Conservation (phyloP, 2,797 vertebrate genomes). For the Myiotriccus ornatus region DNA sequence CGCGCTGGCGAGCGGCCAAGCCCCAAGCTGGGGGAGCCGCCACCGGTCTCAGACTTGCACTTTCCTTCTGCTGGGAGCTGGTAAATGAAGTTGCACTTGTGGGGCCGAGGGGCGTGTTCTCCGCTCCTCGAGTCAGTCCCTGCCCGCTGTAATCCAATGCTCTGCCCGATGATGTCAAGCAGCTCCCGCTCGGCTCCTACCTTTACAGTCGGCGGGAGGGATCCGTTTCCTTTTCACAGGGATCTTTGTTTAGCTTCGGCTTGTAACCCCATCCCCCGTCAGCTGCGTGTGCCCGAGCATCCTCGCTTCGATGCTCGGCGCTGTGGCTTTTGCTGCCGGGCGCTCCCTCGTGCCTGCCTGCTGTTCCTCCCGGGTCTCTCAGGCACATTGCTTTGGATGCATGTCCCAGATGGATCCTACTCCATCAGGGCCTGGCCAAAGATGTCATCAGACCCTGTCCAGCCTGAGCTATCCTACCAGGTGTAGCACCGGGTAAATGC, state of each 20-base stretch:
- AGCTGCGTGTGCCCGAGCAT: conserved; percentile 57
- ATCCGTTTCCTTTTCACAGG: conserved; percentile 71
- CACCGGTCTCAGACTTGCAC: conserved; percentile 7
- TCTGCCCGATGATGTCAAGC: conserved; percentile 78
- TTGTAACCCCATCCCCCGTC: conserved; percentile 64
- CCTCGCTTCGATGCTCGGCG: conserved; percentile 64
- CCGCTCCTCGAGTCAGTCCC: conserved; percentile 59
- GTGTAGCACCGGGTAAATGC: background rate
- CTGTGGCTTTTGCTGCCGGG: conserved; percentile 11
- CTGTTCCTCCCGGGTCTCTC: background rate
- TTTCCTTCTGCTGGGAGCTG: conserved; percentile 45
- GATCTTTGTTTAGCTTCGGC: conserved; percentile 49
- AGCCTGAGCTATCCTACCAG: background rate
- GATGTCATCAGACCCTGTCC: background rate
- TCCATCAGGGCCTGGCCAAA: background rate
- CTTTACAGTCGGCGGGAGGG: conserved; percentile 59
- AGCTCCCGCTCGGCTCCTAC: conserved; percentile 69
- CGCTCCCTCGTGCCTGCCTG: background rate
- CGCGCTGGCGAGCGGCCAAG: background rate
- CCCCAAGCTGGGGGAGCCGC: background rate
- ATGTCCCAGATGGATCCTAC: background rate
- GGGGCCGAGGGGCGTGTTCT: conserved; percentile 78
- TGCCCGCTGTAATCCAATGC: conserved; percentile 77
- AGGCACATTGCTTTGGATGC: rapidly evolving
- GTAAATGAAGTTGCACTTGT: conserved; percentile 74